These are phyloP conservation scores for Scolopax bukidnonensis DNA, from an alignment of 2,797 vertebrate species.

Conservation along the genomic window DNA sequence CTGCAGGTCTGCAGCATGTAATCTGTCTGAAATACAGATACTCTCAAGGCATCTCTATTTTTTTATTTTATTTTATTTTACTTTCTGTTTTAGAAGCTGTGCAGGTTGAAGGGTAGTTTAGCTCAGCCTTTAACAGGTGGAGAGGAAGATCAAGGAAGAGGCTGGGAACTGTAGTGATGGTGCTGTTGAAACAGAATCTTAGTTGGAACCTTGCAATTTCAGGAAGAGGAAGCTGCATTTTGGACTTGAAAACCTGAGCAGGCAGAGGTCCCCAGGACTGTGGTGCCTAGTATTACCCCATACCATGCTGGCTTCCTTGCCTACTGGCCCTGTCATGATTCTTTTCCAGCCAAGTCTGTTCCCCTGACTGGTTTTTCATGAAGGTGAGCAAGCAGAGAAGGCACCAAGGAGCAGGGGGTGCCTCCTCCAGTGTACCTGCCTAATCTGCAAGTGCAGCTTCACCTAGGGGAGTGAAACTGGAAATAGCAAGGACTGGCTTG, in stretches of 20 bases:
- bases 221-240: background rate
- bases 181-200: background rate
- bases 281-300: background rate
- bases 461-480: rapidly evolving
- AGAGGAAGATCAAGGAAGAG: background rate
- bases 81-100: background rate
- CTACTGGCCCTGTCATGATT: background rate
- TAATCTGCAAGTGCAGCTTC: background rate
- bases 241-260: background rate
- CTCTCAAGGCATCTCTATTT: background rate
- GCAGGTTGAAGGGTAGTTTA: background rate
- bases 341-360: background rate
- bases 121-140: background rate
- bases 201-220: background rate
- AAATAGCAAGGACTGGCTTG: background rate
- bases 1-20: background rate
- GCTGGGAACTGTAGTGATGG: background rate
- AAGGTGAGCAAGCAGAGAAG: background rate
- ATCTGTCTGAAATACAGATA: background rate
- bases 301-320: background rate
- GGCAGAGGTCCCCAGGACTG: background rate
- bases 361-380: background rate
- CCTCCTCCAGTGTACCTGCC: background rate
- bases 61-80: background rate
- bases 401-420: background rate